A percentile compares a stretch with the other conserved stretches of the same genome.
Conservation (phyloP, 2,888 invertebrate species). For the Ormyrus pomaceus region DNA sequence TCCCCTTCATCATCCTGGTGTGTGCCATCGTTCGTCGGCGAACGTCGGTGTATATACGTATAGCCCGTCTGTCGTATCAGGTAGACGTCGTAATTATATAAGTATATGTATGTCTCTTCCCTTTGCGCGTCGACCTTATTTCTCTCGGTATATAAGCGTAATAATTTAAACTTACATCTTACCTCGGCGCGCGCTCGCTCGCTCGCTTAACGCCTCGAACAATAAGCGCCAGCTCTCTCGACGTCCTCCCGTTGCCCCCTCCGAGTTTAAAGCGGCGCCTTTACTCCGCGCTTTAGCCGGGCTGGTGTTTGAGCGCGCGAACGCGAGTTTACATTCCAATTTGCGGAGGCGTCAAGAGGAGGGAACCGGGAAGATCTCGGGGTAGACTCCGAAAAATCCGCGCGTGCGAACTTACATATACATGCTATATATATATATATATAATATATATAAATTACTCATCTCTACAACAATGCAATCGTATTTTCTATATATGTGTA, state of each 20-base stretch:
- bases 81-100: conserved; percentile 15
- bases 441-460: conserved; percentile 38
- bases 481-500: not conserved
- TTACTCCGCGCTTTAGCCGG: not conserved
- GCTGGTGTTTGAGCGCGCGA: not conserved
- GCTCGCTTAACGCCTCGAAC: not conserved
- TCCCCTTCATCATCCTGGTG: conserved; percentile 8
- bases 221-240: not conserved
- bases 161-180: conserved; percentile 38
- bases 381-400: conserved; percentile 20
- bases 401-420: not conserved
- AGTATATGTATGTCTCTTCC: conserved; percentile 15
- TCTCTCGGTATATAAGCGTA: conserved; percentile 28
- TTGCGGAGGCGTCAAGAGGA: not conserved
- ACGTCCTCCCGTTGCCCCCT: not conserved
- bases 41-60: conserved; percentile 13
- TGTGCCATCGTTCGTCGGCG: conserved; percentile 31
- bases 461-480: conserved; percentile 38
- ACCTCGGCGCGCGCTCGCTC: not conserved
- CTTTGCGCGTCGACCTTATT: not conserved
- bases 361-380: conserved; percentile 41
- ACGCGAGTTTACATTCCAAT: conserved; percentile 1
- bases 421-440: not conserved
- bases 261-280: not conserved
- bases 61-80: conserved; percentile 11